Evolutionary conservation across 2,113 vertebrate species (phyloP), one percentile per base, ranked within the genome.

Genomic region (Spea multiplicata): DNA sequence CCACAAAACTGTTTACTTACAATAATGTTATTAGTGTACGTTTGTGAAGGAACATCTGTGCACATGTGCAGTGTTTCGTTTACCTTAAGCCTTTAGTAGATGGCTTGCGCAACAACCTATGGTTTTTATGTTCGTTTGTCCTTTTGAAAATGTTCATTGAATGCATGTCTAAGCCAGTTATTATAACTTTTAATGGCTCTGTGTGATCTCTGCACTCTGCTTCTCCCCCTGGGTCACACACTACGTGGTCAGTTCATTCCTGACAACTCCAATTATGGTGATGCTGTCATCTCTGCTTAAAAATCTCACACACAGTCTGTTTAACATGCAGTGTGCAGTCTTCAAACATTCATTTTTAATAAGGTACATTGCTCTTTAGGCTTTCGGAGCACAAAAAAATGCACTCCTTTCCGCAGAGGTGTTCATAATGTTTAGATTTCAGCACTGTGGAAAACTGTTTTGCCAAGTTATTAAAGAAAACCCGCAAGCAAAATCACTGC

Each of bases 301-400:
- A 79, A 66, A 66, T 72, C 70, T 59, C 70, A 48, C 70, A 17
- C 68, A 57, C 50, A 66, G 70, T 79, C 77, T 79, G 76, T 73
- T 79, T 79, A 79, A 79, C 77, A 79, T 73, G 70, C 77, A 79
- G 77, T 62, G 77, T 79, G 62, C 50, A 66, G 62, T 57, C 77
- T 62, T 73, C 77, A 66, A 52, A 73, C 77, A 79, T 79, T 79
- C 52, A 79, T 79, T 66, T 79, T 79, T 79, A 79, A 79, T 79
- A 73, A 79, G 64, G 70, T 79, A 79, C 70, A 73, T 73, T 73
- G 77, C 77, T 73, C 77, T 79, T 79, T 70, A 59, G 77, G 77
- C 77, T 79, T 66, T 73, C 70, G 48, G 59, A 79, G 62, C 50
- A 70, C 73, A 71, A 71, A 71, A 69, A 72, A 77, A n/a, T 49